Base-by-base conservation (phyloP, 1,140 invertebrate genomes). In the Drosophila biarmipes region DNA sequence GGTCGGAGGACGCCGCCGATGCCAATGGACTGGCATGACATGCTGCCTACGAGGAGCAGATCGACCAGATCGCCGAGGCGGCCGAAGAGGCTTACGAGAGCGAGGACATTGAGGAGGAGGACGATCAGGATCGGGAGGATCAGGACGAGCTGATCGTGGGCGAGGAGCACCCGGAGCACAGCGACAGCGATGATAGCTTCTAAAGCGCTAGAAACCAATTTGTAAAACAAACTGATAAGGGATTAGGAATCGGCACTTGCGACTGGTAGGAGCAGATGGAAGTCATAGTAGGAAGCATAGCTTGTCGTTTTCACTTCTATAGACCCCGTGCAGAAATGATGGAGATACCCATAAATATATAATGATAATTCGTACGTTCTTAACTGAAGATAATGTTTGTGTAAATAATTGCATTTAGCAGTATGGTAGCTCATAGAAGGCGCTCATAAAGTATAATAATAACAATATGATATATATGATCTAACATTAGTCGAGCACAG, bases 1-100 rank as follows among this genome's bases (percentile, higher is more conserved):
- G 92, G 92, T 92, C 92, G 12, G 92, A 92, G 48, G 92, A 93
- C 71, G 91, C 78, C 1, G 92, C 80, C 34, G 92, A 92, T 56
- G 75, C 58, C 45, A 66, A 59, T n/a, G 69, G 62, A 34, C 51
- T 40, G 27, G 85, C 84, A 89, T 87, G 82, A 87, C 82, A 87
- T 85, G 59, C 46, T 73, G 63, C 46, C 51, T 80, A 78, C 40
- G 85, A 89, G 51, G 79, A 87, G 29, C 75, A 29, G 15, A 69
- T 86, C 19, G 80, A 85, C 48, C 76, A 87, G 66, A 76, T 82
- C 17, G 82, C 85, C 34, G 84, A 89, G 54, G 80, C 79, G 48
- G 84, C 79, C 55, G 84, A 89, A 76, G 82, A 87, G 82, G 82
- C 82, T 78, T 87, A 87, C 40, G 82, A 87, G 46, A 68, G 66